Conservation (phyloP, 1,140 invertebrate species). For the Heliconius himera region DNA sequence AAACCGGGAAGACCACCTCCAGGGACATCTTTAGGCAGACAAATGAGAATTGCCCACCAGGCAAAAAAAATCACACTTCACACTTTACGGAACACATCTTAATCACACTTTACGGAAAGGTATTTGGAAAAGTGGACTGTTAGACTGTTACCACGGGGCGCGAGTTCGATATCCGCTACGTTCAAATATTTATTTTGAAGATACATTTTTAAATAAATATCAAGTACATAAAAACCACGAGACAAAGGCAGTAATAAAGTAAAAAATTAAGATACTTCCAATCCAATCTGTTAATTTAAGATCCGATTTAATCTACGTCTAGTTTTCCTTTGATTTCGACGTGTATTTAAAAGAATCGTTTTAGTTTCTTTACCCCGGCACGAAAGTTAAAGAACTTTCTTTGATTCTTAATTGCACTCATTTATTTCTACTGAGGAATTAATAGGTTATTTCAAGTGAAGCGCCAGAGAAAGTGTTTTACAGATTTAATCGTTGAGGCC, state of each 20-base stretch:
- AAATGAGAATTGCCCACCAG: too few species aligned
- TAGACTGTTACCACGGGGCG: too few species aligned
- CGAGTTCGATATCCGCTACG: too few species aligned
- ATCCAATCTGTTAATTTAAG: neutral
- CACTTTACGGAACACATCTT: too few species aligned
- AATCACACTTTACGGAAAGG: too few species aligned
- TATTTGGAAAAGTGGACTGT: too few species aligned
- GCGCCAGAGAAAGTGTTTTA: neutral
- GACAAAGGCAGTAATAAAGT: neutral
- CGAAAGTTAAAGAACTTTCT: constrained; percentile 12
- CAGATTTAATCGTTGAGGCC: neutral
- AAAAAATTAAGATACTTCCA: neutral
- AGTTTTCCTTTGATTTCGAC: neutral
- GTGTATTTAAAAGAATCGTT: constrained; percentile 15
- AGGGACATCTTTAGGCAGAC: too few species aligned
- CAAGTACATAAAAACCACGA: neutral
- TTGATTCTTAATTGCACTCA: constrained; percentile 15
- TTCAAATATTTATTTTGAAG: too few species aligned
- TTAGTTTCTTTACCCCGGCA: constrained; percentile 10
- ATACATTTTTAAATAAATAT: too few species aligned
- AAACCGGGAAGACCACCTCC: too few species aligned
- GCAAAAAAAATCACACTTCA: too few species aligned
- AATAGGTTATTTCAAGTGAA: constrained; percentile 8
- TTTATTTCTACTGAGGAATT: neutral
- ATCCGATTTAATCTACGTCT: neutral